Conservation (phyloP, 2,888 invertebrate species). For the Tethea ocularis region DNA sequence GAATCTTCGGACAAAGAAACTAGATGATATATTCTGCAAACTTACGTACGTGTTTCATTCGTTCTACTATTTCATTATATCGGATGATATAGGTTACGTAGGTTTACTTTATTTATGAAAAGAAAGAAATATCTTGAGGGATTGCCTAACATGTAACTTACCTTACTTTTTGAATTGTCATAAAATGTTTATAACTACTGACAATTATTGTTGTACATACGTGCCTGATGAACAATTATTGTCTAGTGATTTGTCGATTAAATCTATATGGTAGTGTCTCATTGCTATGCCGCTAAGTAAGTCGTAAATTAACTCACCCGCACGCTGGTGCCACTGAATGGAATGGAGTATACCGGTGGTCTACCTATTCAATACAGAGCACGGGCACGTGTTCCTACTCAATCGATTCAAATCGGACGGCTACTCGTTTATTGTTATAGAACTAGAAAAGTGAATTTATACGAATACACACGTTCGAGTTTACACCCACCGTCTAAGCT, state of each 20-base stretch:
- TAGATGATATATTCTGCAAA: slow-evolving; percentile 34
- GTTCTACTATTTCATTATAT: slow-evolving; percentile 24
- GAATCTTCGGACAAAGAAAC: slow-evolving; percentile 40
- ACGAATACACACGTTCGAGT: background rate
- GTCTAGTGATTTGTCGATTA: slow-evolving; percentile 42
- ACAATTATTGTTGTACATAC: slow-evolving; percentile 18
- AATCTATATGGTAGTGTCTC: slow-evolving; percentile 54
- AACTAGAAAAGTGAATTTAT: slow-evolving; percentile 18
- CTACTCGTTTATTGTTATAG: slow-evolving; percentile 30
- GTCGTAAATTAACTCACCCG: slow-evolving; percentile 63
- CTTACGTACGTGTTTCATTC: slow-evolving; percentile 43
- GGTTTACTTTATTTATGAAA: slow-evolving; percentile 39
- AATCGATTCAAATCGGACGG: slow-evolving; percentile 28
- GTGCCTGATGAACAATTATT: slow-evolving; percentile 47
- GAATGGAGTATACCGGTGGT: slow-evolving; percentile 45
- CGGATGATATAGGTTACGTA: slow-evolving; percentile 22
- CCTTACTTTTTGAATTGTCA: background rate
- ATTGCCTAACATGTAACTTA: background rate
- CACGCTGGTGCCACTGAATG: slow-evolving; percentile 44
- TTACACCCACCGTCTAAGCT: background rate
- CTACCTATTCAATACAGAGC: slow-evolving; percentile 29
- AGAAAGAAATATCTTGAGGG: background rate
- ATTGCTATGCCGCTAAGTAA: slow-evolving; percentile 61
- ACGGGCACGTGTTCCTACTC: slow-evolving; percentile 32
- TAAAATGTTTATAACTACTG: background rate